Base-by-base conservation (phyloP, 2,888 invertebrate genomes). In the Dorcus parallelipipedus region DNA sequence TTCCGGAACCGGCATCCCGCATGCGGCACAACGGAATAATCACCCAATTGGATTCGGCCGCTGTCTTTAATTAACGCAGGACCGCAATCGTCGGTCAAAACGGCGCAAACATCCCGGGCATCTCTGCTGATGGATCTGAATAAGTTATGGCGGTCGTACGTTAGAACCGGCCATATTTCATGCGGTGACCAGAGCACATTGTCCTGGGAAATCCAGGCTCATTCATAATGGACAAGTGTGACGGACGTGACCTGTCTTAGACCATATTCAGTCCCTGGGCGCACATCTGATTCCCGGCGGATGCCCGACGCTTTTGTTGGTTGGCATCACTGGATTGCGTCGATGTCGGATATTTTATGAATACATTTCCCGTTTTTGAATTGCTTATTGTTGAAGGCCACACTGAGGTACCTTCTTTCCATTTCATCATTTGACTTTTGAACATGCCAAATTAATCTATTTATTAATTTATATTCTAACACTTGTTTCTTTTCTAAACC, bases 161-260 rank as follows among this genome's bases (percentile, higher is more conserved):
- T 59, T 59, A 59, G 59, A 51, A 61, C 53, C 54, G 60, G 60
- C 59, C 64, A 67, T 68, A 66, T 67, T 67, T 68, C 65, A 67
- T 64, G 63, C 58, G 62, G 56, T 60, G 67, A 68, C 68, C 69
- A 66, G 64, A 58, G 63, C 60, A 63, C 67, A 68, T 68, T 69
- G 68, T 67, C 68, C 64, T 62, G 69, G 69, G 68, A 69, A 69
- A 69, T 69, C 67, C 67, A 56, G 60, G 52, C 67, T 68, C 68
- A 69, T 69, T 66, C 67, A 69, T 69, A 65, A 69, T 69, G 64
- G 65, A 69, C 63, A 64, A 65, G 62, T 66, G 67, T 65, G 64
- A 66, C 67, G 63, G 68, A 69, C 66, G 68, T 67, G 65, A 66
- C 64, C 65, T 54, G 56, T 62, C 61, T 65, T 60, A 58, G 60